Evolutionary conservation across 2,797 vertebrate genomes (phyloP).

Genomic region (Pangasius macronema): DNA sequence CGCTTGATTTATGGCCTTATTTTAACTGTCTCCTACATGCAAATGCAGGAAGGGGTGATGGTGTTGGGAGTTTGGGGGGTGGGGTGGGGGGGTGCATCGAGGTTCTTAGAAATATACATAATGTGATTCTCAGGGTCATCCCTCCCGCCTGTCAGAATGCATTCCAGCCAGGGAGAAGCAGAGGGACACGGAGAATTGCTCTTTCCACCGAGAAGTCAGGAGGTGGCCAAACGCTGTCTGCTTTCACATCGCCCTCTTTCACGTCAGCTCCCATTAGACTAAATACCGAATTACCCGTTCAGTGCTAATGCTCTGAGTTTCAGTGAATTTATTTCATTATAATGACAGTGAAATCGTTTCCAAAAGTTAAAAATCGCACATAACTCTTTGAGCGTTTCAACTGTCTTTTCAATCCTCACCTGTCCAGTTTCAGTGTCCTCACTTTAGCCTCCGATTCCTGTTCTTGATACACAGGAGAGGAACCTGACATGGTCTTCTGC

Average conservation of each 20-base stretch:
- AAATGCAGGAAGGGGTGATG: slow-evolving; percentile 66
- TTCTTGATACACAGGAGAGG: not conserved
- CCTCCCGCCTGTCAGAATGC: slow-evolving; percentile 74
- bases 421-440: not conserved
- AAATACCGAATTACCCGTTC: slow-evolving; percentile 1
- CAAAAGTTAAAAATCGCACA: not conserved
- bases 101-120: slow-evolving; percentile 79
- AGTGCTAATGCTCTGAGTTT: not conserved
- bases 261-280: slow-evolving; percentile 65
- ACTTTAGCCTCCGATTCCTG: not conserved
- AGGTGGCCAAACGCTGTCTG: slow-evolving; percentile 58
- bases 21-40: slow-evolving; percentile 82
- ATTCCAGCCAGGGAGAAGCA: slow-evolving; percentile 60
- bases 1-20: slow-evolving; percentile 82
- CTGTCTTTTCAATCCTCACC: not conserved
- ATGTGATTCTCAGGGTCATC: slow-evolving; percentile 82
- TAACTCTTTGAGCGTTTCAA: not conserved
- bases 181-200: slow-evolving; percentile 66
- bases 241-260: slow-evolving; percentile 63
- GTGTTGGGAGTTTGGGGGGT: slow-evolving; percentile 40
- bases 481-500: not conserved
- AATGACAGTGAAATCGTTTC: not conserved
- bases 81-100: slow-evolving; percentile 26
- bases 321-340: not conserved
- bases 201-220: slow-evolving; percentile 53